These are phyloP conservation scores for Corythoichthys haematopterus DNA, from an alignment of 2,113 vertebrate genomes.

Conservation along the genomic window DNA sequence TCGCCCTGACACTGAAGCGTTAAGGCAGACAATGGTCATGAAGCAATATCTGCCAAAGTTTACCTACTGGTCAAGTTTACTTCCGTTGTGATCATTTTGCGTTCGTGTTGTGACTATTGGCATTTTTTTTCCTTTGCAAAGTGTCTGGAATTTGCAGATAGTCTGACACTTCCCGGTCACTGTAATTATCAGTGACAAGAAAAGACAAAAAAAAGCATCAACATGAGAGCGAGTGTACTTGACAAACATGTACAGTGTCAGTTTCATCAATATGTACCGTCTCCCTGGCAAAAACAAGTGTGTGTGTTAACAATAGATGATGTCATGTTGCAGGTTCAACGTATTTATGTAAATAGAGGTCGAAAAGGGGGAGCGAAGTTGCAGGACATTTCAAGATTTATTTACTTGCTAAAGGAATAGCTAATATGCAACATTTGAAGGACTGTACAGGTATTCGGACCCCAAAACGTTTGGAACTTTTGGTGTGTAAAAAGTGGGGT, in stretches of 20 bases:
- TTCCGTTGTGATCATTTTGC: too few relatives aligned
- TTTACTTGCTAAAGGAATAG: constrained; percentile 89
- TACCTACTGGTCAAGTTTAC: too few relatives aligned
- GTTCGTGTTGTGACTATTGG: too few relatives aligned
- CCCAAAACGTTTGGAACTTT: constrained; percentile 66
- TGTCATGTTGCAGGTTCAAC: constrained; percentile 99
- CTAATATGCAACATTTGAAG: constrained; percentile 96
- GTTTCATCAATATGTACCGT: constrained; percentile 87
- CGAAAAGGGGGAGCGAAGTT: constrained; percentile 75
- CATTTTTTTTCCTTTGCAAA: too few relatives aligned
- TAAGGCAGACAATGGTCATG: too few relatives aligned
- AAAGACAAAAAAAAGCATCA: constrained; percentile 58
- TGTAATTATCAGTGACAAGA: constrained; percentile 79
- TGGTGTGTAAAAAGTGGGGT: constrained; percentile 58
- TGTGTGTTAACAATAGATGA: constrained; percentile 99
- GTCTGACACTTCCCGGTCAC: too few relatives aligned
- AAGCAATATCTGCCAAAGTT: too few relatives aligned
- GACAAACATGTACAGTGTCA: constrained; percentile 96
- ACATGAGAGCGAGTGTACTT: constrained; percentile 84
- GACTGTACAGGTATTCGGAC: constrained; percentile 91
- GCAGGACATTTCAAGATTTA: constrained; percentile 84
- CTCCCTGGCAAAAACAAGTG: constrained; percentile 84
- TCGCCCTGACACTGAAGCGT: too few relatives aligned
- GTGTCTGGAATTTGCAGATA: too few relatives aligned
- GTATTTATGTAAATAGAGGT: constrained; percentile 99